A percentile compares a stretch with the other conserved stretches of the same genome.
phyloP scores from a whole-genome alignment of 2,888 invertebrate species.

The Oligia latruncula region DNA sequence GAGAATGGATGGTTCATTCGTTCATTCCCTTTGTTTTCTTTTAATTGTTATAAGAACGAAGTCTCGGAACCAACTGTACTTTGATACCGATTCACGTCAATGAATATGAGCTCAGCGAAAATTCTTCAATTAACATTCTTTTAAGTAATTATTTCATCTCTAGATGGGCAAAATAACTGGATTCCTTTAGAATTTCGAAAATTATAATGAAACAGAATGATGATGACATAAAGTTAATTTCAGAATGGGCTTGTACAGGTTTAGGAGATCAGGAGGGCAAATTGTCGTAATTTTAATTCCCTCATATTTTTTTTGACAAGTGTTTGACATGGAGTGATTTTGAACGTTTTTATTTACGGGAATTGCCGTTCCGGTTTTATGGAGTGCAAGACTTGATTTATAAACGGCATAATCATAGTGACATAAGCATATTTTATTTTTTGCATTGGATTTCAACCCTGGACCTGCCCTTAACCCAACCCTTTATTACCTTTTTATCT shows the following conservation, averaged over 20 bases:
- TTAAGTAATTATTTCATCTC: conserved; percentile 16
- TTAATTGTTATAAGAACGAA: neutral
- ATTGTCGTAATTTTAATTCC: no score
- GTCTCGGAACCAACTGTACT: neutral
- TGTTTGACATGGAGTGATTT: no score
- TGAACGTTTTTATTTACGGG: no score
- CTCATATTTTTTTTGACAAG: no score
- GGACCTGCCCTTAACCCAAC: neutral
- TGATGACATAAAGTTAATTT: neutral
- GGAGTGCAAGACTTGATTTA: neutral
- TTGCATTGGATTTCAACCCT: neutral
- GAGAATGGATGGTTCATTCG: neutral
- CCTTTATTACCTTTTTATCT: neutral
- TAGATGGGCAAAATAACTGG: neutral
- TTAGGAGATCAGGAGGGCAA: neutral
- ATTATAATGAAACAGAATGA: neutral
- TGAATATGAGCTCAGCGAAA: conserved; percentile 24
- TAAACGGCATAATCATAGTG: neutral
- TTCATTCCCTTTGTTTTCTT: neutral
- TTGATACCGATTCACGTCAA: conserved; percentile 2
- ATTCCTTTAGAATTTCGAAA: conserved; percentile 26
- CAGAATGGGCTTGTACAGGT: neutral
- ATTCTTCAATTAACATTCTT: conserved; percentile 37
- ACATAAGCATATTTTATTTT: neutral
- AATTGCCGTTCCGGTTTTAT: neutral